Conservation (phyloP, 1,140 invertebrate genomes). For the Myzus persicae region DNA sequence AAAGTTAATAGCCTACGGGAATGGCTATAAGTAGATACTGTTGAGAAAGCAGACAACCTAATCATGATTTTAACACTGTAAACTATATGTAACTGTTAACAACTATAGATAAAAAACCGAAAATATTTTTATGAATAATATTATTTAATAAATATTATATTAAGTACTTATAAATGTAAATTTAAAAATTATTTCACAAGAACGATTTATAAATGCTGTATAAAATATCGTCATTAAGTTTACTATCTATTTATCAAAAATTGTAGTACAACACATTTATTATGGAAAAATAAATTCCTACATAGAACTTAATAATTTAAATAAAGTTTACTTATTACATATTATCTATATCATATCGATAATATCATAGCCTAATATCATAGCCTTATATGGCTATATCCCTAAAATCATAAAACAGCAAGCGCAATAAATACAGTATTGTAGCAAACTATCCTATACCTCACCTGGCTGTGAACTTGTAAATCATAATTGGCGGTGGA, state of each 20-base stretch:
- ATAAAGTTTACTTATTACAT: neutral
- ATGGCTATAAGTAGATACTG: conserved; percentile 28
- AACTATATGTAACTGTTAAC: neutral
- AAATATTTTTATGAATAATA: conserved; percentile 2
- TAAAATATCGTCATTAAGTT: neutral
- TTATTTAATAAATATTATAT: neutral
- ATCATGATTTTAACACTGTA: neutral
- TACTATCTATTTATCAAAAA: neutral
- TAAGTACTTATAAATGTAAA: neutral
- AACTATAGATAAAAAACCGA: neutral
- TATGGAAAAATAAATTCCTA: neutral
- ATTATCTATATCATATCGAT: neutral
- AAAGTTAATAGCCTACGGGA: neutral
- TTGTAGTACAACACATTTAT: neutral
- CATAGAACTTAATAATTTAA: neutral
- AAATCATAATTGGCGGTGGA: neutral
- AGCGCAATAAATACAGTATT: neutral
- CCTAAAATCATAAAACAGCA: neutral
- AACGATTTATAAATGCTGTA: neutral
- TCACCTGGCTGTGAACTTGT: neutral
- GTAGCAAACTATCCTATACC: neutral
- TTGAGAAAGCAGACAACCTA: conserved; percentile 32
- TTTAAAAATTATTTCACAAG: neutral
- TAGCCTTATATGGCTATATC: neutral
- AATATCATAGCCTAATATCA: neutral